A percentile compares a stretch with the other conserved stretches of the same genome.
Conservation (phyloP, 2,888 invertebrate species). For the Xestoiulus laeticollis region DNA sequence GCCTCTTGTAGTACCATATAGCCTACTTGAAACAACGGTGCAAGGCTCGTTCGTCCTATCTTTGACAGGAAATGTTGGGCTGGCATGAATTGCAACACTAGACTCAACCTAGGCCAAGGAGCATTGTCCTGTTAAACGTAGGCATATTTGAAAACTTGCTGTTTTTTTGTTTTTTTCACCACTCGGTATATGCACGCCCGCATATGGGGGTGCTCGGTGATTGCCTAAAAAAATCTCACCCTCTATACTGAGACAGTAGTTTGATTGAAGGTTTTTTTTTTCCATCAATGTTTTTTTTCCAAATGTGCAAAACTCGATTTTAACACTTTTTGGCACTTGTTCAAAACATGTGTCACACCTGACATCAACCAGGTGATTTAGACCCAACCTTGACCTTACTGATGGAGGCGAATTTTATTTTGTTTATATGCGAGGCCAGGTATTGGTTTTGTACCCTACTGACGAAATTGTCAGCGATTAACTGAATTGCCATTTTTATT, state of each 20-base stretch:
- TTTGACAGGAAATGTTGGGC: neutral
- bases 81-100: constrained; percentile 11
- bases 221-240: neutral
- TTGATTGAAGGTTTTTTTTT: neutral
- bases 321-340: neutral
- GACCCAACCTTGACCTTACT: neutral
- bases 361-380: neutral
- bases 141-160: neutral
- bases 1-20: neutral
- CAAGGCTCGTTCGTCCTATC: neutral
- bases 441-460: neutral
- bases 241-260: neutral
- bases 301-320: neutral
- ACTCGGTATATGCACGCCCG: neutral
- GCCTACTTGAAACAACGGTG: neutral
- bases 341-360: neutral
- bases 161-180: neutral
- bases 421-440: neutral
- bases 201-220: neutral
- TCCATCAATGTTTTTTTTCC: neutral
- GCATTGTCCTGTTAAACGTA: constrained; percentile 11
- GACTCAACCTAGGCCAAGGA: constrained; percentile 12
- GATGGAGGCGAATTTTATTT: neutral
- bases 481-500: neutral
- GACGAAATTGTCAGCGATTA: neutral